These are phyloP conservation scores for Folsomia candida DNA, from an alignment of 2,888 invertebrate genomes.

Conservation along the genomic window DNA sequence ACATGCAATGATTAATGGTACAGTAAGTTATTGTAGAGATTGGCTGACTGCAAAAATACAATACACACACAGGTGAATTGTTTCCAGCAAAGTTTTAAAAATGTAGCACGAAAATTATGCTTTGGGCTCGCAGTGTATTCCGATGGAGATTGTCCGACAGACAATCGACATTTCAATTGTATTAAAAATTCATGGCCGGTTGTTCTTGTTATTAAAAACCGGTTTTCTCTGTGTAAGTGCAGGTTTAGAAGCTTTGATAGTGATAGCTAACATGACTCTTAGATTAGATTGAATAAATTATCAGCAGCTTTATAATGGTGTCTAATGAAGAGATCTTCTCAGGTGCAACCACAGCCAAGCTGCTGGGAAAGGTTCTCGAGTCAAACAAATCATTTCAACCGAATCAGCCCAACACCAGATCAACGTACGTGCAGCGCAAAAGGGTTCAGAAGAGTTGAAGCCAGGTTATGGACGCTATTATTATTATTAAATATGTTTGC, in stretches of 20 bases:
- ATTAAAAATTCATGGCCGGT: not conserved
- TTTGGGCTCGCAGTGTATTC: not conserved
- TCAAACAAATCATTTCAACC: constrained; percentile 13
- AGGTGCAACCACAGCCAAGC: constrained; percentile 19
- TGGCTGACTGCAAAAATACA: too few species aligned
- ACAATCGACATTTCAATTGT: not conserved
- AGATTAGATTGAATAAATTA: constrained; percentile 42
- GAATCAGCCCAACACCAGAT: not conserved
- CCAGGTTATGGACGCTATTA: too few species aligned
- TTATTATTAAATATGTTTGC: too few species aligned
- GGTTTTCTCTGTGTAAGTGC: constrained; percentile 29
- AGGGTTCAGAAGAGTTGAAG: too few species aligned
- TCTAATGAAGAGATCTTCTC: constrained; percentile 49
- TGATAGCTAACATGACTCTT: not conserved
- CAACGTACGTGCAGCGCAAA: too few species aligned
- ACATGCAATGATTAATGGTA: not conserved
- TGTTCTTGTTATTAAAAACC: constrained; percentile 27
- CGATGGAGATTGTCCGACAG: not conserved
- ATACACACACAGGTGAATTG: not conserved
- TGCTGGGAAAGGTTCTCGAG: constrained; percentile 30
- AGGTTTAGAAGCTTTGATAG: not conserved
- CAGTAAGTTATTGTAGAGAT: too few species aligned
- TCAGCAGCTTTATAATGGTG: constrained; percentile 45
- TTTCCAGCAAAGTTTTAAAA: not conserved
- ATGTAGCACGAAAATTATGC: not conserved